Evolutionary conservation across 2,113 vertebrate genomes (phyloP), one percentile per base, ranked within the genome.

Genomic region (Desmodus rotundus): DNA sequence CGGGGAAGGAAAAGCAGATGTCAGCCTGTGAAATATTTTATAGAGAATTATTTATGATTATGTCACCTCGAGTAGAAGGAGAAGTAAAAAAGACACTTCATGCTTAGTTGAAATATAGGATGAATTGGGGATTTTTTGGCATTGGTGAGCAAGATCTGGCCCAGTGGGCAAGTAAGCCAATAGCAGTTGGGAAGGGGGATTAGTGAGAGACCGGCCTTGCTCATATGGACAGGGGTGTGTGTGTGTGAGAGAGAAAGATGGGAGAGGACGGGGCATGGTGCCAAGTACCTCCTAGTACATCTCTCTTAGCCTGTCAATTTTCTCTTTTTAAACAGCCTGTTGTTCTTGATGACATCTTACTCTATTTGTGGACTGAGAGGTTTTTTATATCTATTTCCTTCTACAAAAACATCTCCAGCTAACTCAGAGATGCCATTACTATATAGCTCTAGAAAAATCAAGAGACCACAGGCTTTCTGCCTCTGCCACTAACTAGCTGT

Each of bases 1-100:
- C 26, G 78, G 91, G 52, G 82, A 91, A 92, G 94, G 67, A 90
- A 85, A 92, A 91, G 90, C 94, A 94, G 93, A 96, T 89, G 96
- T 95, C 56, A 56, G 68, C 24, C 72, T 91, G 94, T 72, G 56
- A 65, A 82, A 87, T 45, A 61, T 91, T 95, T 83, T 91, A 65
- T 82, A 47, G 81, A 91, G 82, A 78, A 52, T 50, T 33, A 65
- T 95, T 95, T 91, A 87, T 68, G 92, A 90, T 80, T 78, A 9
- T 89, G 82, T 95, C 82, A 70, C 86, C 65, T 89, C 17, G 61
- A 83, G 31, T 19, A 73, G 70, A 89, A 84, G 84, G 31, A 89
- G 81, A 63, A 83, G 68, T 65, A 61, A 93, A 95, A 92, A 7
- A 45, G 86, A 52, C 54, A 50, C 20, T 72, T 85, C 16, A 54